Evolutionary conservation across 1,140 invertebrate genomes (phyloP).

Genomic region (Cotesia glomerata): DNA sequence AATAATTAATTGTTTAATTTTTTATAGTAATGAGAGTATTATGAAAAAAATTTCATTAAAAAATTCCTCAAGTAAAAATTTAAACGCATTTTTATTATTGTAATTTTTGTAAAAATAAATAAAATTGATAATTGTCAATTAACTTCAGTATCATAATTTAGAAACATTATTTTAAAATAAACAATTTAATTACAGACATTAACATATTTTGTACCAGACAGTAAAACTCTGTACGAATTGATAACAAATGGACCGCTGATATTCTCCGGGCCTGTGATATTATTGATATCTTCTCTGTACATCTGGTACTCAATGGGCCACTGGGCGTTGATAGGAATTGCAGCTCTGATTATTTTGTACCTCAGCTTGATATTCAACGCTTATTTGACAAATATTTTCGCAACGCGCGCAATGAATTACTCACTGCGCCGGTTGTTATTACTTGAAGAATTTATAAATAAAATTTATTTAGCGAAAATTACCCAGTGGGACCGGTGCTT

Average conservation of each 20-base stretch:
- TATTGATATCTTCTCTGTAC: constrained; percentile 34
- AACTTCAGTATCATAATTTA: neutral
- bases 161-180: neutral
- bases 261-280: constrained; percentile 37
- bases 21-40: too few relatives aligned
- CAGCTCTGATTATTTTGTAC: constrained; percentile 33
- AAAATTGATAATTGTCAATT: too few relatives aligned
- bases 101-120: too few relatives aligned
- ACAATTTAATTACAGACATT: constrained; percentile 39
- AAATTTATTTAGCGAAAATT: constrained; percentile 41
- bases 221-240: constrained; percentile 40
- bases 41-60: too few relatives aligned
- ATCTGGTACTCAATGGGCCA: constrained; percentile 37
- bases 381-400: constrained; percentile 37
- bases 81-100: too few relatives aligned
- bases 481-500: constrained; percentile 39
- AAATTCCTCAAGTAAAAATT: too few relatives aligned
- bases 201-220: constrained; percentile 41
- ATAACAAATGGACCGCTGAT: constrained; percentile 37
- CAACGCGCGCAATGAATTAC: constrained; percentile 34
- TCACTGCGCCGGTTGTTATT: constrained; percentile 33
- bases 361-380: constrained; percentile 33
- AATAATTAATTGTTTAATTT: too few relatives aligned
- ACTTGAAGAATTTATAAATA: constrained; percentile 39
- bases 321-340: constrained; percentile 36